phyloP scores from a whole-genome alignment of 2,113 vertebrate genomes.

The Porphyrio hochstetteri region DNA sequence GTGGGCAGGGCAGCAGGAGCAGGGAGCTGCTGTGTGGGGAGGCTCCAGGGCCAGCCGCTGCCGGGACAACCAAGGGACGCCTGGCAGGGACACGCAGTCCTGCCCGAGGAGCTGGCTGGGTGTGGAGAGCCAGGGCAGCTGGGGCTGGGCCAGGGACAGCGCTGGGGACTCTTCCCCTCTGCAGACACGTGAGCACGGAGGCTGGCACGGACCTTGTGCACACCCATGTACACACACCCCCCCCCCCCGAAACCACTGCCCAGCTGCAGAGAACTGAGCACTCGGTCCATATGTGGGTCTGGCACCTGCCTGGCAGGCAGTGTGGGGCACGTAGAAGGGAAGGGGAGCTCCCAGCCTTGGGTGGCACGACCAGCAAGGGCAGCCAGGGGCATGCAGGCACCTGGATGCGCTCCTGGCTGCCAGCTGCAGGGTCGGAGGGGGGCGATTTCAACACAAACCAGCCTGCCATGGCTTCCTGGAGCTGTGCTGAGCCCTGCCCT shows the following conservation, averaged over 20 bases:
- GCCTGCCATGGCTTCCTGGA: rapidly evolving
- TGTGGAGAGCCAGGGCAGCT: background rate
- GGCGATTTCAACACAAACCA: background rate
- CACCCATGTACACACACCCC: no score
- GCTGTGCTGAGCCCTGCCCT: background rate
- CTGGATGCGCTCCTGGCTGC: rapidly evolving
- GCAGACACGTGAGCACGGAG: background rate
- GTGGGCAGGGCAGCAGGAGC: background rate
- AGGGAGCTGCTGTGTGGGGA: background rate
- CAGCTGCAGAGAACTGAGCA: background rate
- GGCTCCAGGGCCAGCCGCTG: background rate
- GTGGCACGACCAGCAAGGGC: no score
- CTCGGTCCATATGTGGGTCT: background rate
- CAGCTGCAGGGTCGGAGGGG: background rate
- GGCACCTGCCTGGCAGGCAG: background rate
- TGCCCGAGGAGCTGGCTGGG: background rate
- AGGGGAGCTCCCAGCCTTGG: background rate
- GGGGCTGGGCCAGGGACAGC: rapidly evolving
- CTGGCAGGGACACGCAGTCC: rapidly evolving
- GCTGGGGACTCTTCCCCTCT: background rate
- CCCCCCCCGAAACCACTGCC: background rate
- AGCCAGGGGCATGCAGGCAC: background rate
- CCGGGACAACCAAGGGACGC: background rate
- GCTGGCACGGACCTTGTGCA: background rate
- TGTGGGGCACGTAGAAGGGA: background rate